Evolutionary conservation across 92 coral and sea anemone genomes (phyloP).

Genomic region (Zoanthus sociatus): DNA sequence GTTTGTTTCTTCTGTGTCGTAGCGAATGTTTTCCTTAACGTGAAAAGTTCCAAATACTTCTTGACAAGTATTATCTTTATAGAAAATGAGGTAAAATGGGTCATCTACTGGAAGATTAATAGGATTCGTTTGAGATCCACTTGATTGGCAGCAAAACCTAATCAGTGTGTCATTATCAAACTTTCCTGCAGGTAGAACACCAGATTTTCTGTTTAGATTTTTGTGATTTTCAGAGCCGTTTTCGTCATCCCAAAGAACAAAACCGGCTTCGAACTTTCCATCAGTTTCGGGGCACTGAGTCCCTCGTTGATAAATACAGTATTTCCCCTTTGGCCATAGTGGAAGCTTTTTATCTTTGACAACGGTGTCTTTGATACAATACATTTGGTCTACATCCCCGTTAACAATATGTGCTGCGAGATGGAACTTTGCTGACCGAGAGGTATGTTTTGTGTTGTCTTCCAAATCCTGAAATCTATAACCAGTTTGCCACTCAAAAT

Average conservation of each 20-base stretch:
- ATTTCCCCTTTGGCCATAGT: slow-evolving; percentile 25
- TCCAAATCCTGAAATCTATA: slow-evolving; percentile 32
- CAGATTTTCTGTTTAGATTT: neutral
- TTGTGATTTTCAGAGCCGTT: neutral
- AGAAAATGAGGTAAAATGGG: slow-evolving; percentile 1
- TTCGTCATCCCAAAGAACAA: slow-evolving; percentile 26
- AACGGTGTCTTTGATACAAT: neutral
- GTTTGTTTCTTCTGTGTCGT: neutral
- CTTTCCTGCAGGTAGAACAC: slow-evolving; percentile 14
- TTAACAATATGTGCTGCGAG: slow-evolving; percentile 8
- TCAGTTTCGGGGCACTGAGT: neutral
- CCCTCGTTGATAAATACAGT: slow-evolving; percentile 41
- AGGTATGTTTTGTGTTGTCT: neutral
- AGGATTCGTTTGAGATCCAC: neutral
- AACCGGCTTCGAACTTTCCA: slow-evolving; percentile 7
- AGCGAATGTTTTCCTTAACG: neutral
- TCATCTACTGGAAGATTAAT: slow-evolving; percentile 12
- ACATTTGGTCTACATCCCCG: slow-evolving; percentile 5
- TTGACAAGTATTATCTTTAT: neutral
- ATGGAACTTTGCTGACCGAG: neutral
- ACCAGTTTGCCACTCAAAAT: slow-evolving; percentile 16
- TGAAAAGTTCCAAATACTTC: slow-evolving; percentile 11
- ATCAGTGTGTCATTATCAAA: slow-evolving; percentile 19
- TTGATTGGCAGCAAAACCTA: slow-evolving; percentile 22
- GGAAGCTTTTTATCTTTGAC: neutral